A percentile compares a stretch with the other conserved stretches of the same genome.
These are phyloP conservation scores for Sebastes kiyomatsui DNA, from an alignment of 2,797 vertebrate species.

Conservation along the genomic window DNA sequence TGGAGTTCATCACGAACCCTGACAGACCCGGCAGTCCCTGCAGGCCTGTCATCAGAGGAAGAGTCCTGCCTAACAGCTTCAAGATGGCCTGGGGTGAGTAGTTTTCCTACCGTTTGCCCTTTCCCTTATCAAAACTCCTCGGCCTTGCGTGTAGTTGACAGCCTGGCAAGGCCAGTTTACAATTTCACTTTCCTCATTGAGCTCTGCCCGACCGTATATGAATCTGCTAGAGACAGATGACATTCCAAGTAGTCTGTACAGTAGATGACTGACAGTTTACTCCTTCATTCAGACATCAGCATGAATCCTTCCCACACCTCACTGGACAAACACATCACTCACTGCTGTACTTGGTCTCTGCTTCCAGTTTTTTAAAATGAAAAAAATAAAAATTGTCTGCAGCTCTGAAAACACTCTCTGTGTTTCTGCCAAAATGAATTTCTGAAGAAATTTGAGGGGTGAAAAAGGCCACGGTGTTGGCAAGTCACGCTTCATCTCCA, in stretches of 20 bases:
- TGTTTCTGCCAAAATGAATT: constrained; percentile 4
- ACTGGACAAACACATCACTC: constrained; percentile 27
- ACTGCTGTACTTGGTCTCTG: constrained; percentile 4
- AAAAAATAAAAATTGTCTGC: background rate
- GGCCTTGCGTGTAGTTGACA: constrained; percentile 4
- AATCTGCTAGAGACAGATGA: constrained; percentile 17
- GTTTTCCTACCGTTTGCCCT: background rate
- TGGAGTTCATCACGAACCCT: constrained; percentile 91
- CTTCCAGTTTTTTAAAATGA: constrained; percentile 5
- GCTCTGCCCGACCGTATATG: constrained; percentile 6
- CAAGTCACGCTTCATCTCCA: background rate
- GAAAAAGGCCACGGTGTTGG: background rate
- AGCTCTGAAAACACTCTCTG: background rate
- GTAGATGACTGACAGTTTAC: constrained; percentile 27
- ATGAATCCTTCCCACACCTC: constrained; percentile 24
- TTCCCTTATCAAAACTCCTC: background rate
- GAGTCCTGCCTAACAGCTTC: constrained; percentile 91
- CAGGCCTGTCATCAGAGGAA: constrained; percentile 90
- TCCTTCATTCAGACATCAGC: constrained; percentile 31
- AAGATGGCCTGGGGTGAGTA: constrained; percentile 94
- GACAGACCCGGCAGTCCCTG: constrained; percentile 90
- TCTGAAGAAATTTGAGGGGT: background rate
- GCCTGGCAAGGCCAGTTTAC: constrained; percentile 14
- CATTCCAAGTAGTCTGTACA: constrained; percentile 18
- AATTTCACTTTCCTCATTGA: constrained; percentile 1